Evolutionary conservation across 2,113 vertebrate species (phyloP), one percentile per base, ranked within the genome.

Genomic region (Oncorhynchus keta): DNA sequence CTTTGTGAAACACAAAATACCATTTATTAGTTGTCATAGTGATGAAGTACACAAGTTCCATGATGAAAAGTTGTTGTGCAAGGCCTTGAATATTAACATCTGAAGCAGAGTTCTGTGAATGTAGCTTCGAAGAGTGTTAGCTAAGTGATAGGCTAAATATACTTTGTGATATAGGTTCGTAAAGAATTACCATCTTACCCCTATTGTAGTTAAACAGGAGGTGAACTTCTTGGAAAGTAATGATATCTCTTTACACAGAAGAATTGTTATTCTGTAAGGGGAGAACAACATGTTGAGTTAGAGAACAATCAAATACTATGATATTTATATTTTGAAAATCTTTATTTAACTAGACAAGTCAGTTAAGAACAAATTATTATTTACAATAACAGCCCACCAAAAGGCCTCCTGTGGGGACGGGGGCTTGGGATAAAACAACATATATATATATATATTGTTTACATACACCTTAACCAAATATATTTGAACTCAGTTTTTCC

Each of bases 201-300:
- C 97, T 4, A 93, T 87, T 35, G 90, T 86, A 0, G 96, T 96
- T 76, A 99, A 91, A 83, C 95, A 96, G 0, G 89, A 92, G 0
- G 96, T 97, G 76, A 98, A 98, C 88, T 92, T 95, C 89, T 95
- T 99, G 48, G 97, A 97, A 14, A 98, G 93, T 73, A 87, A 61
- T 13, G 96, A 95, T 48, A 99, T 83, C 61, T 99, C 96, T 89
- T 95, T 98, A 87, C 98, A 99, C 70, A 99, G 84, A 70, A 95
- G n/a, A 24, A 97, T 89, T 0, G 97, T 98, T 85, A 98, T 87
- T 90, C 98, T 99, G 89, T 4, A 76, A 30, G 71, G 66, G 3
- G 66, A 76, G 16, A 66, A 69, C 28, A 73, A n/a, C 70, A n/a
- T 84, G 39, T 39, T 39, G 79, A 0, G 62, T 18, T 6, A 67